These are phyloP conservation scores for Toxostoma redivivum DNA, from an alignment of 2,113 vertebrate species.

Conservation along the genomic window DNA sequence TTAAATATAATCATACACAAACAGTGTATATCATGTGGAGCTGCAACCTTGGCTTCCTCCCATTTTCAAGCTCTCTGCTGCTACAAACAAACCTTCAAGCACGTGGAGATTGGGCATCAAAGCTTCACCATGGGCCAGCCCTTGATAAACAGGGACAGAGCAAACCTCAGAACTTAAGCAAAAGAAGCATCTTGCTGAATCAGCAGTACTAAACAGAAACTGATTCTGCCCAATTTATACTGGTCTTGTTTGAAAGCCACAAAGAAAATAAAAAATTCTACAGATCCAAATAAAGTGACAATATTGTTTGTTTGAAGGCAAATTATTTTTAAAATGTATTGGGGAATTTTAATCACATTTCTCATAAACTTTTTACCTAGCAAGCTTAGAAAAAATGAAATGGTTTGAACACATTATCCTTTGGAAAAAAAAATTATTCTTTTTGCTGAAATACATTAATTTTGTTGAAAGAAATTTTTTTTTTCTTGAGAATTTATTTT, in stretches of 20 bases:
- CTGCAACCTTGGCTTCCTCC: background rate
- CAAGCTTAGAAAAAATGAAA: background rate
- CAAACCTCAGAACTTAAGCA: background rate
- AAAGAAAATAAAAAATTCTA: background rate
- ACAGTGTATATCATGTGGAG: fast-evolving
- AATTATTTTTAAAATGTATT: background rate
- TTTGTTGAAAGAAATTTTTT: background rate
- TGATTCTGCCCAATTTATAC: background rate
- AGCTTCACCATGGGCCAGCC: background rate
- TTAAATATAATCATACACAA: background rate
- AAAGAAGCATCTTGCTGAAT: background rate
- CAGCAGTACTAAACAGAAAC: background rate
- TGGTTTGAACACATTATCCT: background rate
- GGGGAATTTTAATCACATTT: background rate
- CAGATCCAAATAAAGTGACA: background rate
- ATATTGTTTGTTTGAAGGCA: background rate
- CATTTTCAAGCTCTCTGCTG: background rate
- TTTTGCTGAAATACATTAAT: background rate
- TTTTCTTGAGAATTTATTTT: background rate
- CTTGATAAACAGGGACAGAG: background rate
- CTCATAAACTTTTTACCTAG: background rate
- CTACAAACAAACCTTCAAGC: background rate
- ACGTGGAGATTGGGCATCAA: background rate
- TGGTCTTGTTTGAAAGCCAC: background rate
- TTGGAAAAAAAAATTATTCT: background rate